Percentiles rank a stretch among this genome's conserved stretches.
phyloP scores from a whole-genome alignment of 2,113 vertebrate genomes.

The Percina caprodes region DNA sequence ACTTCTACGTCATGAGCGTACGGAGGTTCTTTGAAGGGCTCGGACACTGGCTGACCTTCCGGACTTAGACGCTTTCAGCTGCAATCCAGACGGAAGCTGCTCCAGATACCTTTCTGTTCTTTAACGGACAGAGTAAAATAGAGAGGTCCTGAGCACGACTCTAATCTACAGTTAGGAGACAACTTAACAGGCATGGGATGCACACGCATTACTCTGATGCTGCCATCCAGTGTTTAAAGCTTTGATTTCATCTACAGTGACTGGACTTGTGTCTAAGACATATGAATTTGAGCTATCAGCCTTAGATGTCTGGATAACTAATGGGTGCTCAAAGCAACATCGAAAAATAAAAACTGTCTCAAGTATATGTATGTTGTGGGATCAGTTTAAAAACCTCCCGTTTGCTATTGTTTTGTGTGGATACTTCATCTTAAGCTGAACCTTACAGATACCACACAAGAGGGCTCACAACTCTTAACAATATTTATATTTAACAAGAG shows the following conservation, averaged over 20 bases:
- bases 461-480: slow-evolving; percentile 30
- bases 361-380: slow-evolving; percentile 8
- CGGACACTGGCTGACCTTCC: slow-evolving; percentile 86
- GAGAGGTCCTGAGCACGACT: background rate
- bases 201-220: background rate
- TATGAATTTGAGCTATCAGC: background rate
- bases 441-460: slow-evolving; percentile 9
- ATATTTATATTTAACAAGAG: slow-evolving; percentile 31
- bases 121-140: background rate
- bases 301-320: background rate
- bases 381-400: background rate
- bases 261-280: background rate
- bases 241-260: slow-evolving; percentile 1
- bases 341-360: background rate
- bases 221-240: background rate
- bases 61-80: slow-evolving; percentile 75
- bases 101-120: background rate
- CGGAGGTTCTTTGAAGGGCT: slow-evolving; percentile 85
- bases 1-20: slow-evolving; percentile 89
- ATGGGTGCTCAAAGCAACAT: slow-evolving; percentile 4
- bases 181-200: background rate
- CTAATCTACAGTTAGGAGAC: background rate
- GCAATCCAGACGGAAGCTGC: background rate
- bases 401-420: slow-evolving; percentile 39
- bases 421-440: slow-evolving; percentile 5